Evolutionary conservation across 2,888 invertebrate species (phyloP).

Genomic region (Agrypnus murinus): DNA sequence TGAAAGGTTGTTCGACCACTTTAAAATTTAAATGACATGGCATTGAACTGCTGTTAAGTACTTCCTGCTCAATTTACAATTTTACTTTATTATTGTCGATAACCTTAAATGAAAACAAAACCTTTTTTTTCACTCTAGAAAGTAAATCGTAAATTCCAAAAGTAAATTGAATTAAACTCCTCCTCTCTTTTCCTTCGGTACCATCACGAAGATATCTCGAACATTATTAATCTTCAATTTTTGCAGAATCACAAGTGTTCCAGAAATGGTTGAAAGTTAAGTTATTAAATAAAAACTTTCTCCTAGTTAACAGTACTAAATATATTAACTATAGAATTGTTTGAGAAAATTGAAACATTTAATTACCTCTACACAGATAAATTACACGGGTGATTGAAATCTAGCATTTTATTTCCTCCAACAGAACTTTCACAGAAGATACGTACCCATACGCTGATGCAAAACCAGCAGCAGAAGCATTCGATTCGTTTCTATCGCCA

Average conservation of each 20-base stretch:
- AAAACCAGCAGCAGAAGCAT: neutral
- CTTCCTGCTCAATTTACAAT: constrained; percentile 10
- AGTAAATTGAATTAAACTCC: neutral
- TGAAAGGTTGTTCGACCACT: constrained; percentile 17
- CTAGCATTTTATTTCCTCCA: constrained; percentile 1
- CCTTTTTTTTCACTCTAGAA: neutral
- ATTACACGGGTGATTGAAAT: constrained; percentile 14
- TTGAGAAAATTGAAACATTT: constrained; percentile 14
- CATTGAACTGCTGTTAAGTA: constrained; percentile 17
- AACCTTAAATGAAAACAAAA: neutral
- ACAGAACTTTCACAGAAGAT: constrained; percentile 15
- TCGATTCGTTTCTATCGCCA: constrained; percentile 4
- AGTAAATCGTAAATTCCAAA: neutral
- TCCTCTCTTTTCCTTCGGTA: neutral
- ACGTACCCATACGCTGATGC: too few species aligned
- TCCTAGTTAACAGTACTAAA: neutral
- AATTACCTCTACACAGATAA: too few species aligned
- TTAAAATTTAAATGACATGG: constrained; percentile 8
- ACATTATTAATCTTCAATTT: neutral
- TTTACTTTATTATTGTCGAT: neutral
- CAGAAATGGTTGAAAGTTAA: constrained; percentile 5
- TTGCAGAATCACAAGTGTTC: neutral
- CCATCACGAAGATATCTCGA: neutral
- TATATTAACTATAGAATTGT: neutral
- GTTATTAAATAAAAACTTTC: constrained; percentile 16